Percentiles rank a stretch among this genome's conserved stretches.
Conservation (phyloP, 2,113 vertebrate genomes). For the Phaethornis superciliosus region DNA sequence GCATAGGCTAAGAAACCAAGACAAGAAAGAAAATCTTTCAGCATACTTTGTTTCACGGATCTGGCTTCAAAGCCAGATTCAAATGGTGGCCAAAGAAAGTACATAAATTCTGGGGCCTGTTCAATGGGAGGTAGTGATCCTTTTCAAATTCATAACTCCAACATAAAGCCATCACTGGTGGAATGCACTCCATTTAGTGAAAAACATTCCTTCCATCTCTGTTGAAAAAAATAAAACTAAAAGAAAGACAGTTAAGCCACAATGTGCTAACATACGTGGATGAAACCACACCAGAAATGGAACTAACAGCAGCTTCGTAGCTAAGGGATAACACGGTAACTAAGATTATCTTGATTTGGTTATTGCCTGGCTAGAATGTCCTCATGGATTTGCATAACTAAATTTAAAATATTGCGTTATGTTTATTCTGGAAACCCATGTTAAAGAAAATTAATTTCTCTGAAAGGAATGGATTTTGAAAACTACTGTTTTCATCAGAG, state of each 20-base stretch:
- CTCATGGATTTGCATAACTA: slow-evolving; percentile 8
- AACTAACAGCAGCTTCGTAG: neutral
- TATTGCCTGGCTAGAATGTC: neutral
- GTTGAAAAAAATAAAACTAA: neutral
- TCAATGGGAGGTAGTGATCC: slow-evolving; percentile 31
- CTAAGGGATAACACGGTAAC: neutral
- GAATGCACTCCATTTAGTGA: slow-evolving; percentile 13
- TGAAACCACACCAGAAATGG: neutral
- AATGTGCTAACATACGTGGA: neutral
- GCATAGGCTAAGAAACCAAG: neutral
- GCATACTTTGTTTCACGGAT: slow-evolving; percentile 16
- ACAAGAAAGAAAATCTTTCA: slow-evolving; percentile 26
- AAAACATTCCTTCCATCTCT: slow-evolving; percentile 28
- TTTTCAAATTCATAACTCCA: slow-evolving; percentile 46
- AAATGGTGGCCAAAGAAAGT: slow-evolving; percentile 49
- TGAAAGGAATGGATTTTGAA: neutral
- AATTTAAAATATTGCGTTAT: slow-evolving; percentile 22
- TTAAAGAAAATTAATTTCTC: slow-evolving; percentile 19
- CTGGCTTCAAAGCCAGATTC: slow-evolving; percentile 39
- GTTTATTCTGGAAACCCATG: slow-evolving; percentile 25
- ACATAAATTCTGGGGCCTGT: slow-evolving; percentile 54
- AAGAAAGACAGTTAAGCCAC: neutral
- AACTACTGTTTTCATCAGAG: slow-evolving; percentile 35
- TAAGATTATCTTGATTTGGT: neutral
- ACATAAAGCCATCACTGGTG: slow-evolving; percentile 32